These are phyloP conservation scores for Ctenoplectra terminalis DNA, from an alignment of 1,140 invertebrate species.

Conservation along the genomic window DNA sequence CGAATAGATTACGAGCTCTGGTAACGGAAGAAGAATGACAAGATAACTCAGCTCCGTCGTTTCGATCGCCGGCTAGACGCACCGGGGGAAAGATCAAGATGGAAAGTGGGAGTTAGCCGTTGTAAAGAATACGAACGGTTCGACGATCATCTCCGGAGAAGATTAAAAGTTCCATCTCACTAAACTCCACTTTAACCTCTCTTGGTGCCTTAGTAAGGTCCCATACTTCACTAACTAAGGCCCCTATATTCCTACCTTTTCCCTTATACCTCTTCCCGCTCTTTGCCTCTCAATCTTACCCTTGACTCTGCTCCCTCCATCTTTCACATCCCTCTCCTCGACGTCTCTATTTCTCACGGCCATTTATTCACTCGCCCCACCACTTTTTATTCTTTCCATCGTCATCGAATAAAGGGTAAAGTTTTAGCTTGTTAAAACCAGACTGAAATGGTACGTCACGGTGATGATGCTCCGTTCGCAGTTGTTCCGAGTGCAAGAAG, in stretches of 20 bases:
- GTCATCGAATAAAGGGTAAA: conserved; percentile 59
- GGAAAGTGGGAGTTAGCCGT: conserved; percentile 43
- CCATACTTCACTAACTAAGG: conserved; percentile 32
- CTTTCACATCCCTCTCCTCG: background rate
- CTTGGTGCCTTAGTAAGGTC: background rate
- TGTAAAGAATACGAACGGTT: conserved; percentile 47
- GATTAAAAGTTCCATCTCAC: conserved; percentile 68
- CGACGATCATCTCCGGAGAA: conserved; percentile 66
- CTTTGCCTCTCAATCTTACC: background rate
- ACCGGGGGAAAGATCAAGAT: conserved; percentile 41
- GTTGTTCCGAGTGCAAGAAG: background rate
- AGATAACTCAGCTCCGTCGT: conserved; percentile 28
- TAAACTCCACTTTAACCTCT: conserved; percentile 62
- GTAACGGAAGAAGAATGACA: conserved; percentile 16
- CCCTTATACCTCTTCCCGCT: background rate
- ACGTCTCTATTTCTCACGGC: background rate
- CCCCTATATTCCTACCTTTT: background rate
- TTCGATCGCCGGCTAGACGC: conserved; percentile 36
- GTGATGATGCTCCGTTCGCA: conserved; percentile 24
- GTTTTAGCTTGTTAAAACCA: conserved; percentile 71
- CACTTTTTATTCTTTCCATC: background rate
- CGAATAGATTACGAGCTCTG: conserved; percentile 46
- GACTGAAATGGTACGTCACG: conserved; percentile 61
- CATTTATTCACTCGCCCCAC: background rate
- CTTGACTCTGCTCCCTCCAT: background rate